phyloP scores from a whole-genome alignment of 2,113 vertebrate genomes.

The Triplophysa dalaica region DNA sequence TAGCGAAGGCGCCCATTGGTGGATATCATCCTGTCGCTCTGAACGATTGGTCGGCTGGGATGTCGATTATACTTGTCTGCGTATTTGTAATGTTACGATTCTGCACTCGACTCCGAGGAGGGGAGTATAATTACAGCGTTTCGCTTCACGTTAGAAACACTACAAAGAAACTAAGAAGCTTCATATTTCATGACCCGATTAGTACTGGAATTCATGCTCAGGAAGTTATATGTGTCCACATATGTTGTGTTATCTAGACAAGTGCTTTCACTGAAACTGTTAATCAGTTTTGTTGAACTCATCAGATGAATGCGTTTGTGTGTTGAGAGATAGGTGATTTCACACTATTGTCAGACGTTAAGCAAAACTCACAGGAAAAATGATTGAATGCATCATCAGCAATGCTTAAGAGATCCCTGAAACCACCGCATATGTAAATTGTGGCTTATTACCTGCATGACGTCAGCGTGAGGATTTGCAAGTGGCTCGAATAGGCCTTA shows the following conservation, averaged over 20 bases:
- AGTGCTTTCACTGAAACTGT: background rate
- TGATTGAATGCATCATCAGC: background rate
- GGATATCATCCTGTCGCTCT: background rate
- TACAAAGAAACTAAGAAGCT: background rate
- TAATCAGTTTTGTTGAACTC: background rate
- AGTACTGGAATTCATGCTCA: background rate
- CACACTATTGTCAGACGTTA: background rate
- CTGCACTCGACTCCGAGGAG: background rate
- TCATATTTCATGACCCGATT: background rate
- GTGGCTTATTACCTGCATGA: constrained; percentile 6
- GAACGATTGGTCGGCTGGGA: background rate
- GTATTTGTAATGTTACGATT: background rate
- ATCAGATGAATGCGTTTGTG: background rate
- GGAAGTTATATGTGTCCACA: background rate
- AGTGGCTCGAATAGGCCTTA: background rate
- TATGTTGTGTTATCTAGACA: no score
- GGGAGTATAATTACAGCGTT: background rate
- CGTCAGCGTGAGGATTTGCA: constrained; percentile 4
- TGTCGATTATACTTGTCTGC: constrained; percentile 13
- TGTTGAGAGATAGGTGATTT: background rate
- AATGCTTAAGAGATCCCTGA: background rate
- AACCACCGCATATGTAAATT: background rate
- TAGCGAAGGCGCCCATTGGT: constrained; percentile 59
- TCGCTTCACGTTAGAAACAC: background rate
- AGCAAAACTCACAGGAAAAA: background rate